phyloP scores from a whole-genome alignment of 2,888 invertebrate genomes.

The Eupithecia dodoneata region DNA sequence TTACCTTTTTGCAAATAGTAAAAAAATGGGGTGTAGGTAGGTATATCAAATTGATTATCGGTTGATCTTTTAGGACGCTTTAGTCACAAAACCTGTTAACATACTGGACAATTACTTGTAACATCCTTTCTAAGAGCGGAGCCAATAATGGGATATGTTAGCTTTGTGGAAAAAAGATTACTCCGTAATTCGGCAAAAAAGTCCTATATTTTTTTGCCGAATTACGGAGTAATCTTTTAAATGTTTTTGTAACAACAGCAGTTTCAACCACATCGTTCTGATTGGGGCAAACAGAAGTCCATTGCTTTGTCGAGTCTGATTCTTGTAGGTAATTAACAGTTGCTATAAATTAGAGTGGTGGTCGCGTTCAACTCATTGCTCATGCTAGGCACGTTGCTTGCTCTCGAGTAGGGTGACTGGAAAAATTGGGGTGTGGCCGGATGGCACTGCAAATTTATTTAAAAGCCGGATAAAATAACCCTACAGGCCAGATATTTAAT shows the following conservation, averaged over 20 bases:
- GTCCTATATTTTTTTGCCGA: too few relatives aligned
- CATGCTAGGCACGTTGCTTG: constrained; percentile 63
- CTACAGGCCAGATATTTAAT: not conserved
- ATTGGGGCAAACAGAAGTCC: constrained; percentile 54
- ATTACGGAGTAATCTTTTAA: too few relatives aligned
- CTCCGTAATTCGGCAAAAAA: not conserved
- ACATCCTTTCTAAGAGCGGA: not conserved
- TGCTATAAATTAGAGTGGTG: constrained; percentile 73
- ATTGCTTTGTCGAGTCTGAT: constrained; percentile 67
- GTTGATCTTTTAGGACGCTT: not conserved
- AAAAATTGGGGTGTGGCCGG: constrained; percentile 19
- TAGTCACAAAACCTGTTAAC: not conserved
- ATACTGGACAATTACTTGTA: not conserved
- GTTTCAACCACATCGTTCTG: constrained; percentile 49
- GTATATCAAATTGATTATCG: not conserved
- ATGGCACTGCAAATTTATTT: not conserved
- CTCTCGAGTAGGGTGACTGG: constrained; percentile 45
- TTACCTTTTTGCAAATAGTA: too few relatives aligned
- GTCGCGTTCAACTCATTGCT: constrained; percentile 62
- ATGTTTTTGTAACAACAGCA: constrained; percentile 2
- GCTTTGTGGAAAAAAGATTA: not conserved
- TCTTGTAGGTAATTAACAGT: constrained; percentile 77
- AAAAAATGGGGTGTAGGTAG: too few relatives aligned
- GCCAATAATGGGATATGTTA: not conserved
- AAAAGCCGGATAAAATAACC: constrained; percentile 8